Base-by-base conservation (phyloP, 2,113 vertebrate genomes). In the Hippocampus guttulatus region DNA sequence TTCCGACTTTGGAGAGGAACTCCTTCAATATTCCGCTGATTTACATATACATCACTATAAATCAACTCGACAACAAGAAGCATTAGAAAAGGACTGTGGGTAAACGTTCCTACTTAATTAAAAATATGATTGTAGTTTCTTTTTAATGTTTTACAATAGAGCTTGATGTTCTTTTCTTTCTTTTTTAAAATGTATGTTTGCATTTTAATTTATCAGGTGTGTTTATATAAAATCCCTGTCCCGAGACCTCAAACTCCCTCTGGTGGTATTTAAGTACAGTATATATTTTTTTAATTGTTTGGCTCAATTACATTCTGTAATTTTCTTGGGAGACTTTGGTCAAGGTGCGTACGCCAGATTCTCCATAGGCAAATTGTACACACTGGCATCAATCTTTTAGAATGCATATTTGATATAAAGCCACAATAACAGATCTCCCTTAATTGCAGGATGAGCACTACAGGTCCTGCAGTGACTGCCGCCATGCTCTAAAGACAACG, bases 401-500 rank as follows among this genome's bases (percentile, higher is more conserved):
- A 57, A 25, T 27, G 40, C 43, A 4, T 12, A 43, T 16, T 64
- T 14, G 41, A 43, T 25, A 45, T 45, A 23, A 15, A 43, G 16
- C 21, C 38, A 64, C 20, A 45, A 64, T 64, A 45, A 21, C 49
- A 58, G 2, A 69, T 41, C 38, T 67, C 25, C 38, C 27, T 54
- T 1, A 21, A 0, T 70, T 85, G 71, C 79, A 90, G 90, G 80
- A 83, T 75, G 85, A 78, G 38, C 55, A 75, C 64, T 67, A 43
- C 71, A 69, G 75, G 77, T 81, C 73, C 81, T 49, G 1, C 4
- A 11, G 64, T 88, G 71, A 85, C 75, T 60, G 63, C 58, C 74
- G 75, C 77, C 72, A 88, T 90, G 90, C 80, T 84, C 58, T 91
- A 69, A 87, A 58, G 70, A 69, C 75, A 49, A 70, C 69, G 72